Evolutionary conservation across 2,113 vertebrate species (phyloP).

Genomic region (Pavo muticus): DNA sequence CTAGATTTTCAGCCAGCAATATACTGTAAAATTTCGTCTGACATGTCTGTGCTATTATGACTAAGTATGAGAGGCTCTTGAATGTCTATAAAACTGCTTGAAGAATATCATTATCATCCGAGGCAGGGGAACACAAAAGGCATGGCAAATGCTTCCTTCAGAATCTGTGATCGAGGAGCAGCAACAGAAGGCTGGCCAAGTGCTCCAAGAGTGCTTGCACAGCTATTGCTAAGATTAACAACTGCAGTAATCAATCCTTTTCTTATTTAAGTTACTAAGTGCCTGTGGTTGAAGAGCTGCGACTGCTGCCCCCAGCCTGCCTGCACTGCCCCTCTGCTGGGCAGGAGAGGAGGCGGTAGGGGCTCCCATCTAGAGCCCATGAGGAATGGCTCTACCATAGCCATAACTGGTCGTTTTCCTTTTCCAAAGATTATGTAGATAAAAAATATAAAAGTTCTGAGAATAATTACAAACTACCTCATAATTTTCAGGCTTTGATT

Average conservation of each 20-base stretch:
- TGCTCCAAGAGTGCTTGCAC: background rate
- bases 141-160: background rate
- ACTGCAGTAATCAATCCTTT: background rate
- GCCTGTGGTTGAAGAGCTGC: background rate
- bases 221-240: background rate
- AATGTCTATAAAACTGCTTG: background rate
- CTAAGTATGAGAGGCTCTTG: background rate
- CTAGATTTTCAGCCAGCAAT: background rate
- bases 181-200: background rate
- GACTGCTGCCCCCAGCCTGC: background rate
- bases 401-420: background rate
- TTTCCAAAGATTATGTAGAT: background rate
- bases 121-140: background rate
- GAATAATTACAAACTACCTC: background rate
- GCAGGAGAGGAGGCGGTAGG: background rate
- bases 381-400: background rate
- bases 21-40: conserved; percentile 1
- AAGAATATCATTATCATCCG: background rate
- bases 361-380: background rate
- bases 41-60: background rate
- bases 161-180: background rate
- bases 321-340: background rate
- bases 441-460: background rate
- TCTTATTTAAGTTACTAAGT: background rate
- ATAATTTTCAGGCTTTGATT: background rate